Percentiles rank a stretch among this genome's conserved stretches.
These are phyloP conservation scores for Oxyscelio sp. DNA, from an alignment of 2,888 invertebrate genomes.

Conservation along the genomic window DNA sequence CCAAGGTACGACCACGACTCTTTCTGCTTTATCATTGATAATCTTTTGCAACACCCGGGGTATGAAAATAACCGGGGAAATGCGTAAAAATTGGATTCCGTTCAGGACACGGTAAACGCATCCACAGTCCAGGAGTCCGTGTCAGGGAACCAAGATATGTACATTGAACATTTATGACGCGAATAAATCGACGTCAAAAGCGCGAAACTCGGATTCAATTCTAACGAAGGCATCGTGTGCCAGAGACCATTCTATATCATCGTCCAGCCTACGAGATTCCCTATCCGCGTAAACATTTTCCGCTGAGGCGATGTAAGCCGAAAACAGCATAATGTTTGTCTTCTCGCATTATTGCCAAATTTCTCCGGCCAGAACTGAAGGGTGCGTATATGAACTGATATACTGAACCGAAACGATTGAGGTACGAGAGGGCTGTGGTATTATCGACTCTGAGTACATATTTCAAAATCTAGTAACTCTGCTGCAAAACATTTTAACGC, in stretches of 20 bases:
- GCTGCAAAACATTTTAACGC: conserved; percentile 50
- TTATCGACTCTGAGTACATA: conserved; percentile 50
- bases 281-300: neutral
- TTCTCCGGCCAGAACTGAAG: neutral
- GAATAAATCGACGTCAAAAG: neutral
- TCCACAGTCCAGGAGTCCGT: neutral
- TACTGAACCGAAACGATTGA: neutral
- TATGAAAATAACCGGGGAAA: neutral
- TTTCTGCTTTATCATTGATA: neutral
- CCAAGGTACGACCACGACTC: conserved; percentile 1
- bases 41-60: neutral
- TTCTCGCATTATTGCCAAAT: conserved; percentile 9
- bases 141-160: neutral
- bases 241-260: conserved; percentile 3
- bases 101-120: neutral
- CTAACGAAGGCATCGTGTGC: neutral
- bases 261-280: neutral
- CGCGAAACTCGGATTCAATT: neutral
- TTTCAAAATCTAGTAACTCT: conserved; percentile 14
- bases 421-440: conserved; percentile 16
- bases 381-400: no score
- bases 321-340: neutral
- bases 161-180: neutral
- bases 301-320: conserved; percentile 7
- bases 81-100: neutral